A percentile compares a stretch with the other conserved stretches of the same genome.
phyloP scores from a whole-genome alignment of 2,888 invertebrate species.

The Scaptomyza tumidula region DNA sequence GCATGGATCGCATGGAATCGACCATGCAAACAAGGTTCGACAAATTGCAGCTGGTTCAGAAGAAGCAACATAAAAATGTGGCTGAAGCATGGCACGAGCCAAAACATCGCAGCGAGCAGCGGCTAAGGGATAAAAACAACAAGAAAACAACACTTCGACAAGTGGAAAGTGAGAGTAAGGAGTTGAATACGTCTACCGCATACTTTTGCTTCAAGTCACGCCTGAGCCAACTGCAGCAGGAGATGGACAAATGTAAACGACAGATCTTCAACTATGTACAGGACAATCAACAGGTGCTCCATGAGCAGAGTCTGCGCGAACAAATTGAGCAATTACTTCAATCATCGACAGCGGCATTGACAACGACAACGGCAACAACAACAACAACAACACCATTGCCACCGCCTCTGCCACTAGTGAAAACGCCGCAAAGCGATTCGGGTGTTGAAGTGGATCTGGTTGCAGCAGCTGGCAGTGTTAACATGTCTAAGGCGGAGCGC shows the following conservation, averaged over 20 bases:
- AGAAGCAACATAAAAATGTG: neutral
- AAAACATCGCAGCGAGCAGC: slow-evolving; percentile 3
- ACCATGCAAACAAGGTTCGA: slow-evolving; percentile 16
- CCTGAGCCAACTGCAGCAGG: slow-evolving; percentile 45
- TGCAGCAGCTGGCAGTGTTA: neutral
- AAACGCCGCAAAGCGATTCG: slow-evolving; percentile 17
- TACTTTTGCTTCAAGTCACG: slow-evolving; percentile 51
- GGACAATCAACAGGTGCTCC: slow-evolving; percentile 48
- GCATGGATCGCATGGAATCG: neutral
- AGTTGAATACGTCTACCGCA: neutral
- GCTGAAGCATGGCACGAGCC: neutral
- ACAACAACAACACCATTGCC: neutral
- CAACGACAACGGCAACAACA: neutral
- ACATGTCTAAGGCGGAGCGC: slow-evolving; percentile 17
- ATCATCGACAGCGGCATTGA: neutral
- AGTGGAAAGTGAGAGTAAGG: neutral
- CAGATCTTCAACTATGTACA: slow-evolving; percentile 50
- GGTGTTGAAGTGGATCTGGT: slow-evolving; percentile 8
- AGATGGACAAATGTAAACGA: slow-evolving; percentile 59
- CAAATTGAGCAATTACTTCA: slow-evolving; percentile 45
- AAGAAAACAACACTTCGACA: neutral
- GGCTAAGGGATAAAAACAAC: neutral
- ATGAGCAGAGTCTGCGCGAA: slow-evolving; percentile 36
- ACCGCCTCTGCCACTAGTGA: neutral
- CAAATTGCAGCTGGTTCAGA: slow-evolving; percentile 19